Base-by-base conservation (phyloP, 2,888 invertebrate species). In the Psococerastis gibbosa region DNA sequence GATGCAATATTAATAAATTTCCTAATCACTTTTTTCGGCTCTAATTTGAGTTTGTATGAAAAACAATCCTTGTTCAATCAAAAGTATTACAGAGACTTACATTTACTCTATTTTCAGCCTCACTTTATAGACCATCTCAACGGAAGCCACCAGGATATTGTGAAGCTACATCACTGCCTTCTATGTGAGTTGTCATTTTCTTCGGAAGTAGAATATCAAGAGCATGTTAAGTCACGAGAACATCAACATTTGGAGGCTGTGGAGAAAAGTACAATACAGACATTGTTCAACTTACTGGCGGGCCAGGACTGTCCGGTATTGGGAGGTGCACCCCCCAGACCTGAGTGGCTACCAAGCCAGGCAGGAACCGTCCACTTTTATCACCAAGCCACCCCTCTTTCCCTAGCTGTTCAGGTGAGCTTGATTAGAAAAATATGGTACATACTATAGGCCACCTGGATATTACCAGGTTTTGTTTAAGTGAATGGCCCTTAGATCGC, bases 331-430 rank as follows among this genome's bases (percentile, higher is more conserved):
- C 48, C 46, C 22, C 46, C 44, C 2, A 46, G 43, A 6, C 41
- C 51, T 42, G 48, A 49, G 22, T 50, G 51, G 51, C 47, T 51
- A 20, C 52, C 52, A n/a, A 43, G 46, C 27, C 48, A 49, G 32
- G 45, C 51, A 2, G 50, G 50, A 18, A 49, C 48, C 23, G 50
- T 50, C 31, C 51, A 52, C 44, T 50, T 51, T 45, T 53, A 53
- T 45, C 53, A 53, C 33, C 50, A 52, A 38, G 48, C 49, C 20
- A 51, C 53, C n/a, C 53, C 53, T 18, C 45, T 53, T 15, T 51
- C 51, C 44, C 32, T 50, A 13, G 51, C 51, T n/a, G 44, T 52
- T 16, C 52, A 51, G 52, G 52, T 51, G 43, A 27, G 15, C n/a
- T n/a, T n/a, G n/a, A n/a, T 32, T n/a, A 35, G 31, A 31, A 31